These are phyloP conservation scores for Tenthredo livida DNA, from an alignment of 2,888 invertebrate species.

Conservation along the genomic window DNA sequence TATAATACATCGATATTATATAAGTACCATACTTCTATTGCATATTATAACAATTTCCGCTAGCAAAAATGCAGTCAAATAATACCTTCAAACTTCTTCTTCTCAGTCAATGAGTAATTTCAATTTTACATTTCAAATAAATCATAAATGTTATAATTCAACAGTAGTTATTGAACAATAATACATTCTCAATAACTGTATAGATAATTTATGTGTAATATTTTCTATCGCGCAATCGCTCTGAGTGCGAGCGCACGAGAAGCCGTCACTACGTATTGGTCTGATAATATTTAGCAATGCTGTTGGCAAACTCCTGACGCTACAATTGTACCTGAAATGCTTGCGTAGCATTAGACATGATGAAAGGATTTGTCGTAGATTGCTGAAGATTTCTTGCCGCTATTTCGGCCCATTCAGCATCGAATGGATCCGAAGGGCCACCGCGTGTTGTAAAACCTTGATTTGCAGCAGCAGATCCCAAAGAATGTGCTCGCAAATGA, in stretches of 20 bases:
- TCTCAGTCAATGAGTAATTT: slow-evolving; percentile 11
- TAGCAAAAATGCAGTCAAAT: neutral
- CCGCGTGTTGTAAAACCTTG: slow-evolving; percentile 59
- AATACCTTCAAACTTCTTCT: neutral
- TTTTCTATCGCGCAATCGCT: slow-evolving; percentile 61
- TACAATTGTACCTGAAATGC: slow-evolving; percentile 83
- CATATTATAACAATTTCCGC: slow-evolving; percentile 1
- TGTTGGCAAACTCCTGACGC: slow-evolving; percentile 74
- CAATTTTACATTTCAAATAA: slow-evolving; percentile 1
- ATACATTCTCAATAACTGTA: neutral
- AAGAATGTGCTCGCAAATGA: slow-evolving; percentile 79
- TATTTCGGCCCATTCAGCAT: slow-evolving; percentile 90
- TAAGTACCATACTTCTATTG: slow-evolving; percentile 27
- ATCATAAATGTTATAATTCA: neutral
- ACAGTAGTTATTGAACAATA: slow-evolving; percentile 13
- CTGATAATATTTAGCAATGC: slow-evolving; percentile 72
- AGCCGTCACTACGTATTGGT: slow-evolving; percentile 69
- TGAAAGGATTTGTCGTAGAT: slow-evolving; percentile 83
- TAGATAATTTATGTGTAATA: slow-evolving; percentile 58
- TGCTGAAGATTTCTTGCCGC: slow-evolving; percentile 80
- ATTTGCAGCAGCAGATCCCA: slow-evolving; percentile 79
- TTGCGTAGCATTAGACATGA: slow-evolving; percentile 80
- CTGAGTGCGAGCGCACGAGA: slow-evolving; percentile 58
- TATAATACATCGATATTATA: slow-evolving; percentile 28
- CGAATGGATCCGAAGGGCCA: slow-evolving; percentile 85